Evolutionary conservation across 2,888 invertebrate genomes (phyloP).

Genomic region (Phortica magna): DNA sequence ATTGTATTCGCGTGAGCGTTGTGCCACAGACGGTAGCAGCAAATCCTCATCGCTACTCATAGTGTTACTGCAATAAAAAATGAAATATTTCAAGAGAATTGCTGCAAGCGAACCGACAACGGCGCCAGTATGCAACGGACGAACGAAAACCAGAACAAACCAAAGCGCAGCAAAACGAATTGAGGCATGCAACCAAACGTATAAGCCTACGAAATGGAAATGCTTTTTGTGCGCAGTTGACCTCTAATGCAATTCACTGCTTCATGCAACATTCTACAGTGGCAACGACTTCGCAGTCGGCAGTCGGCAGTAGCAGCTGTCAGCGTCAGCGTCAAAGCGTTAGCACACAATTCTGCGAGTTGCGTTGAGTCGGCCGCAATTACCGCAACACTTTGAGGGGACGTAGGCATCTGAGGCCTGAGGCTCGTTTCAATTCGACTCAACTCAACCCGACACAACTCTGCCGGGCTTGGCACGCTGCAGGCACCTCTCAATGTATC

Average conservation of each 20-base stretch:
- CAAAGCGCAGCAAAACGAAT: neutral
- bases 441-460: conserved; percentile 16
- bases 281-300: conserved; percentile 11
- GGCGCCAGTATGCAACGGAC: conserved; percentile 30
- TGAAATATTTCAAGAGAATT: neutral
- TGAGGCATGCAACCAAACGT: conserved; percentile 14
- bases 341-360: neutral
- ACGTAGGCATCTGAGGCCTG: conserved; percentile 11
- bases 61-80: conserved; percentile 49
- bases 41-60: conserved; percentile 63
- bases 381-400: conserved; percentile 40
- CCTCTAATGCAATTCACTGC: conserved; percentile 59
- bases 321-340: conserved; percentile 23
- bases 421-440: conserved; percentile 32
- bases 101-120: conserved; percentile 46
- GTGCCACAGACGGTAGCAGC: conserved; percentile 35
- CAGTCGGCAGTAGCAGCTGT: too few species aligned
- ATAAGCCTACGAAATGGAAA: conserved; percentile 55
- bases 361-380: conserved; percentile 30
- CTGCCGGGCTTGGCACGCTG: neutral
- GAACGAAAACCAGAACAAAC: conserved; percentile 1
- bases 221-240: conserved; percentile 57
- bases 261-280: conserved; percentile 3
- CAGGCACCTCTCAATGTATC: conserved; percentile 67
- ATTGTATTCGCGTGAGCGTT: conserved; percentile 55